Evolutionary conservation across 2,888 invertebrate genomes (phyloP).

Genomic region (Andrena bicolor): DNA sequence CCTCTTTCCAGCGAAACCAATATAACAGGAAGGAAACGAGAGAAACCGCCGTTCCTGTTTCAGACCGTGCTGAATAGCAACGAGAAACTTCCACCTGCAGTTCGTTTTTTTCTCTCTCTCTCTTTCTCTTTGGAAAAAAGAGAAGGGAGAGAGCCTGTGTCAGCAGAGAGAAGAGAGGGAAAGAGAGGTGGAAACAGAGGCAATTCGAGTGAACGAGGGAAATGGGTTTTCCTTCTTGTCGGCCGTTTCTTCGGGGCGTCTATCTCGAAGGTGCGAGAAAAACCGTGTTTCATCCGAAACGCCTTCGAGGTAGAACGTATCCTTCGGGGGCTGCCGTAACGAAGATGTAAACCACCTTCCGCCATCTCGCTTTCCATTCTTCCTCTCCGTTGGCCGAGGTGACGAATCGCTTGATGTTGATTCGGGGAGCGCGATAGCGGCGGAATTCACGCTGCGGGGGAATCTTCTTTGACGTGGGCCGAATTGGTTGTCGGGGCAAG

Average conservation of each 20-base stretch:
- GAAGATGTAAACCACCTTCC: constrained; percentile 25
- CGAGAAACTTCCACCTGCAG: background rate
- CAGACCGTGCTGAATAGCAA: constrained; percentile 32
- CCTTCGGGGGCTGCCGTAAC: constrained; percentile 22
- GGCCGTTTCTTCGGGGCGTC: constrained; percentile 20
- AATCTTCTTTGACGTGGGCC: background rate
- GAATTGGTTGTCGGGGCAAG: background rate
- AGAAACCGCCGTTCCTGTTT: constrained; percentile 20
- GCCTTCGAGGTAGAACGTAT: constrained; percentile 13
- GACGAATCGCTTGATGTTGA: constrained; percentile 20
- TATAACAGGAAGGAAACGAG: constrained; percentile 35
- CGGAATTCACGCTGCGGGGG: background rate
- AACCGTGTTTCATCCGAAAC: constrained; percentile 36
- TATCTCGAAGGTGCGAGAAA: constrained; percentile 18
- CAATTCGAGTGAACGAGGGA: constrained; percentile 16
- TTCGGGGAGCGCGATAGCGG: constrained; percentile 13
- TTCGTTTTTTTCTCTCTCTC: constrained; percentile 10
- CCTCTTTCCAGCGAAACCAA: constrained; percentile 44
- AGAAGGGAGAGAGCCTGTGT: background rate
- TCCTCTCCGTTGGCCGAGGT: background rate
- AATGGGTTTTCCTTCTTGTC: constrained; percentile 34
- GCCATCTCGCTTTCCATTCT: background rate
- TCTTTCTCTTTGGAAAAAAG: too few relatives aligned
- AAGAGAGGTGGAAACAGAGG: constrained; percentile 9
- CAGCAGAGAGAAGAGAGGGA: background rate